Percentiles rank a stretch among this genome's conserved stretches.
Evolutionary conservation across 1,140 invertebrate genomes (phyloP).

Genomic region (Drosophila burlai): DNA sequence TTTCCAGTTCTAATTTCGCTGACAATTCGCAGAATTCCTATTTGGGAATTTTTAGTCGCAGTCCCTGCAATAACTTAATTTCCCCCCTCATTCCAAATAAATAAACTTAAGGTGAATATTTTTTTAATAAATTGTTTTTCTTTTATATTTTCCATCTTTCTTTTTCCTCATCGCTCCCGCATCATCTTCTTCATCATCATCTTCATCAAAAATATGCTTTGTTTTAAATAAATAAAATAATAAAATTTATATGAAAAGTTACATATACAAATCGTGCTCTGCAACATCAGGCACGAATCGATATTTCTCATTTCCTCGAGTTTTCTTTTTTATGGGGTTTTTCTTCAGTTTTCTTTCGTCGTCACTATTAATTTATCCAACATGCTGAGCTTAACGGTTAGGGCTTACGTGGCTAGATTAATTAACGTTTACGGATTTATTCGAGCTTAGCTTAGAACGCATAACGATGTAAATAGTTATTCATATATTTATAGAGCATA

Average conservation of each 20-base stretch:
- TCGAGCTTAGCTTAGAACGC: conserved; percentile 79
- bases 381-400: conserved; percentile 70
- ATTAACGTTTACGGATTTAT: conserved; percentile 76
- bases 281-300: conserved; percentile 74
- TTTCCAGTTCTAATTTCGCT: background rate
- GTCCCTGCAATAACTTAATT: background rate
- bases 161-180: conserved; percentile 52
- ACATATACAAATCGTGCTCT: conserved; percentile 74
- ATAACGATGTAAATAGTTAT: conserved; percentile 77
- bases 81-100: conserved; percentile 15
- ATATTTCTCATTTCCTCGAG: conserved; percentile 51
- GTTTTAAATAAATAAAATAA: conserved; percentile 82
- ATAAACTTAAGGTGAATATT: conserved; percentile 25
- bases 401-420: conserved; percentile 63
- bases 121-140: conserved; percentile 77
- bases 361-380: conserved; percentile 70
- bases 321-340: conserved; percentile 31
- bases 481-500: conserved; percentile 43
- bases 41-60: too few relatives aligned
- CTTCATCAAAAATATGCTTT: conserved; percentile 68
- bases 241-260: conserved; percentile 72
- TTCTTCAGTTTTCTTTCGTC: conserved; percentile 34
- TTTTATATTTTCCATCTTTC: conserved; percentile 76
- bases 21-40: background rate
- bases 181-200: conserved; percentile 53